Conservation (phyloP, 1,140 invertebrate species). For the Fopius arisanus region DNA sequence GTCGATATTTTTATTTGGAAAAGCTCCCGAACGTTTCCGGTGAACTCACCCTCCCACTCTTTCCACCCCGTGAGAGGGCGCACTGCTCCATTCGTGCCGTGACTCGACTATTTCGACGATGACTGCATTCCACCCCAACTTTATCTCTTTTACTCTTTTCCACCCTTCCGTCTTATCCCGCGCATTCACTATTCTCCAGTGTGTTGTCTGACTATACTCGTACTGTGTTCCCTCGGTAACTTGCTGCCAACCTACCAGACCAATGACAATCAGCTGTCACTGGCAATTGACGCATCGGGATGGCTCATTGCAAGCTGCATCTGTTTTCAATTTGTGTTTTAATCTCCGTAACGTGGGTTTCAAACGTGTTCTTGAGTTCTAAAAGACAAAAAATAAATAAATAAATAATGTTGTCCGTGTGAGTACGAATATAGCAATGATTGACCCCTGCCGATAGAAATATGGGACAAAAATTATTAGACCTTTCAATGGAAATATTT, state of each 20-base stretch:
- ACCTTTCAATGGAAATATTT: too few relatives aligned
- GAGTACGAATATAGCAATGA: too few relatives aligned
- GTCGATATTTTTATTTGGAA: conserved; percentile 2
- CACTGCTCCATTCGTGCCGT: neutral
- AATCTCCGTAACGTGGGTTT: conserved; percentile 92
- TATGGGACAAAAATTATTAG: too few relatives aligned
- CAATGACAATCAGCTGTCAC: conserved; percentile 39
- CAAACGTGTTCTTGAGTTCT: conserved; percentile 95
- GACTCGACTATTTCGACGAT: conserved; percentile 2
- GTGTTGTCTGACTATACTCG: conserved; percentile 20
- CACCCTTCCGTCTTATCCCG: neutral
- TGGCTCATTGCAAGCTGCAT: conserved; percentile 86
- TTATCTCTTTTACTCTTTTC: too few relatives aligned
- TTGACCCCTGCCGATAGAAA: too few relatives aligned
- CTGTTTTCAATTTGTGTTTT: conserved; percentile 94
- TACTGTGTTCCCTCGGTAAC: conserved; percentile 37
- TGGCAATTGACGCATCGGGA: conserved; percentile 37
- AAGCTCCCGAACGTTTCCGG: neutral
- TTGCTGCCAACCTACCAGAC: conserved; percentile 38
- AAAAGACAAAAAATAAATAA: conserved; percentile 66
- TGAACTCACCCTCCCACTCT: too few relatives aligned
- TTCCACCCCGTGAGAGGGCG: too few relatives aligned
- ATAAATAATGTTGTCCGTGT: too few relatives aligned
- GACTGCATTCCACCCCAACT: neutral
- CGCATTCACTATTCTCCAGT: neutral